Base-by-base conservation (phyloP, 2,888 invertebrate genomes). In the Bruchidius siliquastri region DNA sequence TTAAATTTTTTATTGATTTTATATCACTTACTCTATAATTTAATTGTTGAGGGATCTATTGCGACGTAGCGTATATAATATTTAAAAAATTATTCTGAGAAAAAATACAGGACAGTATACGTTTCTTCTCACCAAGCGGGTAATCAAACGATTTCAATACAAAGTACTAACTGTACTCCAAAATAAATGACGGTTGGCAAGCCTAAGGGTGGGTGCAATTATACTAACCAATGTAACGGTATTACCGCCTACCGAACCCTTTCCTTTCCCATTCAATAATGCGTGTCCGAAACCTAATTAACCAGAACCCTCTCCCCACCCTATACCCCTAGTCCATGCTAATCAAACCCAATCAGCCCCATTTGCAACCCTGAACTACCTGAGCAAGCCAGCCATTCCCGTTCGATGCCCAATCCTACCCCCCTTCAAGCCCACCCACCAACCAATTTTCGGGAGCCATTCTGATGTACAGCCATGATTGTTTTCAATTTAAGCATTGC, bases 391-490 rank as follows among this genome's bases (percentile, higher is more conserved):
- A 13, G 49, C 49, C 49, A 49, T 49, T 49, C 49, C 49, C 13
- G 49, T 18, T 49, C 49, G 49, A 49, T 13, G 6, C 49, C 49
- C 49, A 13, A 49, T 49, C 49, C 49, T 78, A 76, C 77, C 78
- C 78, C 78, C 76, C 74, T 74, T 71, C 70, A 77, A 78, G 13
- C 49, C 49, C 49, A 49, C 49, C 49, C 49, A 49, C 49, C 49
- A 8, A 3, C 49, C 49, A 49, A n/a, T 49, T 49, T 49, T 49
- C 78, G 80, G 80, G 77, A 86, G 89, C 89, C 89, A 89, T 89
- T 87, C 88, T 88, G 88, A 88, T 88, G 86, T 88, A 88, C 88
- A 87, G 89, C 89, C 89, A 89, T 89, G 88, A 88, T 89, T 88
- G 88, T 86, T 86, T 85, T 82, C 85, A 88, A 84, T 85, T 86